Evolutionary conservation across 1,140 invertebrate genomes (phyloP).

Genomic region (roundworm (Caenorhabditis elegans)): DNA sequence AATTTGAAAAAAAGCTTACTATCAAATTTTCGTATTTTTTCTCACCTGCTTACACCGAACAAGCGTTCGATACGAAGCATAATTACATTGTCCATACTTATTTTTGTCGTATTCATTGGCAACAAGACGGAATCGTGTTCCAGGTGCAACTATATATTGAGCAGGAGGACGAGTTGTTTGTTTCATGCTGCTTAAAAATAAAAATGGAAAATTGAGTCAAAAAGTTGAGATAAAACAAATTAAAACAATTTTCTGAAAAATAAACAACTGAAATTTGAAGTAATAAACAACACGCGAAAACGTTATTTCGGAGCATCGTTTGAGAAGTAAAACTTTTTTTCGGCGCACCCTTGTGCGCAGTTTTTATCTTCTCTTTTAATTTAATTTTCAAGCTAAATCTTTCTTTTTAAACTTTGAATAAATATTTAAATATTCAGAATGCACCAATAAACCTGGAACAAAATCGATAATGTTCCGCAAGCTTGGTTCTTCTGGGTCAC

Average conservation of each 20-base stretch:
- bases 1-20: not conserved
- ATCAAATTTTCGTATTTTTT: not conserved
- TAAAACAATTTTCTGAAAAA: not conserved
- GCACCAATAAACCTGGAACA: not conserved
- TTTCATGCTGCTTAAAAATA: not conserved
- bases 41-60: not conserved
- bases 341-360: not conserved
- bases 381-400: not conserved
- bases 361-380: not conserved
- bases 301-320: not conserved
- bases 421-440: not conserved
- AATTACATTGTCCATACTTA: not conserved
- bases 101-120: conserved; percentile 16
- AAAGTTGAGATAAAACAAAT: not conserved
- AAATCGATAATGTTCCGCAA: conserved; percentile 15
- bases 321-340: not conserved
- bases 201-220: too few relatives aligned
- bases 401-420: not conserved
- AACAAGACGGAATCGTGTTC: not conserved
- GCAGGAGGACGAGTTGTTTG: not conserved
- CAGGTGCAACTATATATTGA: not conserved
- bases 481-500: conserved; percentile 36
- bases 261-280: not conserved
- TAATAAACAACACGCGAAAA: not conserved
- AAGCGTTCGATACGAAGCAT: not conserved